Conservation (phyloP, 1,140 invertebrate species). For the Hyles vespertilio region DNA sequence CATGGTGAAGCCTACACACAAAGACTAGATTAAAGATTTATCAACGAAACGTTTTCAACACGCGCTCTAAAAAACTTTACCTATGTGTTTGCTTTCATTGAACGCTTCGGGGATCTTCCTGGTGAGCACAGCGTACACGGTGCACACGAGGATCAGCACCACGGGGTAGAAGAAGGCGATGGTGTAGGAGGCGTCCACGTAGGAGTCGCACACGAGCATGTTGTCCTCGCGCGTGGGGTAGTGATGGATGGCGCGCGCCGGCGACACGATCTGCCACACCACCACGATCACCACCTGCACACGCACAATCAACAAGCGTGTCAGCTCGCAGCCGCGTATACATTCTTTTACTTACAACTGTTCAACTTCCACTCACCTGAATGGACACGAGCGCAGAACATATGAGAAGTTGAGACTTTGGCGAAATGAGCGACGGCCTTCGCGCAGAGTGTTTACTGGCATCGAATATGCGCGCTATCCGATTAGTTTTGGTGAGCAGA, state of each 20-base stretch:
- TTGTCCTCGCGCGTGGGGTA: constrained; percentile 93
- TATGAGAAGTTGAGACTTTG: constrained; percentile 94
- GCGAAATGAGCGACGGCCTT: constrained; percentile 93
- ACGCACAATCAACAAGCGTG: background rate
- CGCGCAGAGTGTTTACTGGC: constrained; percentile 91
- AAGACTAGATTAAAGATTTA: background rate
- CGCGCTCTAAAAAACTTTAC: constrained; percentile 46
- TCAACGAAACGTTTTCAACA: too few relatives aligned
- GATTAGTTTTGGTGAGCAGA: constrained; percentile 93
- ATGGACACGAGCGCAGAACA: constrained; percentile 88
- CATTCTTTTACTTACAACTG: too few relatives aligned
- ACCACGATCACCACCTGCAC: constrained; percentile 87
- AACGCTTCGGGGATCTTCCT: constrained; percentile 96
- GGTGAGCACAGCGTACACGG: constrained; percentile 92
- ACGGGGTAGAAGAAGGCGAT: constrained; percentile 94
- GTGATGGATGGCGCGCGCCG: constrained; percentile 89
- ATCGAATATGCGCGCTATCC: constrained; percentile 94
- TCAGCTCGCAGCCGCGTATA: too few relatives aligned
- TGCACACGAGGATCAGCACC: constrained; percentile 90
- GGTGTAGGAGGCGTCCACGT: constrained; percentile 90
- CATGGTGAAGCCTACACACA: constrained; percentile 90
- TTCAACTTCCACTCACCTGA: constrained; percentile 77
- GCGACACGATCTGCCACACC: constrained; percentile 91
- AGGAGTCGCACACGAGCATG: constrained; percentile 91
- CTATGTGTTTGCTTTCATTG: constrained; percentile 96